These are phyloP conservation scores for Odontesthes bonariensis DNA, from an alignment of 2,113 vertebrate species.

Conservation along the genomic window DNA sequence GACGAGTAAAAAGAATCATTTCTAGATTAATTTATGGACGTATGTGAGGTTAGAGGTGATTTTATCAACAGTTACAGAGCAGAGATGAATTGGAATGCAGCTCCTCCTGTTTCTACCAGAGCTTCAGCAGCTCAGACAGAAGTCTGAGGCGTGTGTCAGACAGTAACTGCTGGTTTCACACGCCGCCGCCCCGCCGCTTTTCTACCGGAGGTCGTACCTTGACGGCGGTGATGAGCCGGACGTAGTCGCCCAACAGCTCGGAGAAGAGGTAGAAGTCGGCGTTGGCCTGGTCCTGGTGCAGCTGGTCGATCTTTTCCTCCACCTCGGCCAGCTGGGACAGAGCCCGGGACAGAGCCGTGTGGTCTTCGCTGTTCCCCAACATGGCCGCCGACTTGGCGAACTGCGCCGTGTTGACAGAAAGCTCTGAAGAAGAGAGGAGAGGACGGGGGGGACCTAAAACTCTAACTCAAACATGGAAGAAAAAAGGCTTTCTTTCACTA, in stretches of 20 bases:
- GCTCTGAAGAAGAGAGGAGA: slow-evolving; percentile 80
- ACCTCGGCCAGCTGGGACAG: slow-evolving; percentile 99
- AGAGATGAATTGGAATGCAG: too few species aligned
- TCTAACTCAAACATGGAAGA: too few species aligned
- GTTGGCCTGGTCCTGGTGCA: slow-evolving; percentile 97
- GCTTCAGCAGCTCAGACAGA: too few species aligned
- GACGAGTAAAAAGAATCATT: too few species aligned
- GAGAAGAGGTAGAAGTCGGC: slow-evolving; percentile 96
- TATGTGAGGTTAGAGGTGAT: too few species aligned
- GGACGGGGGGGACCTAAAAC: rapidly evolving
- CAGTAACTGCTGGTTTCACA: too few species aligned
- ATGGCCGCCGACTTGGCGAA: slow-evolving; percentile 98
- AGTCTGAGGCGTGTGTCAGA: too few species aligned
- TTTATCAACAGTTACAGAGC: too few species aligned
- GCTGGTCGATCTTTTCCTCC: slow-evolving; percentile 97
- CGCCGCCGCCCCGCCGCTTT: too few species aligned
- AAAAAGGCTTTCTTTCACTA: too few species aligned
- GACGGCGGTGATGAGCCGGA: slow-evolving; percentile 93
- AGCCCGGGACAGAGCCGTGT: slow-evolving; percentile 95
- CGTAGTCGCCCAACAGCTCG: slow-evolving; percentile 96
- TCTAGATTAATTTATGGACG: too few species aligned
- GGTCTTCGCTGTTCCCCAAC: slow-evolving; percentile 98
- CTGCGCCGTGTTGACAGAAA: slow-evolving; percentile 94
- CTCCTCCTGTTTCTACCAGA: too few species aligned
- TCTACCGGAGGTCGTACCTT: slow-evolving; percentile 82